These are phyloP conservation scores for Polyploca ridens DNA, from an alignment of 2,888 invertebrate species.

Conservation along the genomic window DNA sequence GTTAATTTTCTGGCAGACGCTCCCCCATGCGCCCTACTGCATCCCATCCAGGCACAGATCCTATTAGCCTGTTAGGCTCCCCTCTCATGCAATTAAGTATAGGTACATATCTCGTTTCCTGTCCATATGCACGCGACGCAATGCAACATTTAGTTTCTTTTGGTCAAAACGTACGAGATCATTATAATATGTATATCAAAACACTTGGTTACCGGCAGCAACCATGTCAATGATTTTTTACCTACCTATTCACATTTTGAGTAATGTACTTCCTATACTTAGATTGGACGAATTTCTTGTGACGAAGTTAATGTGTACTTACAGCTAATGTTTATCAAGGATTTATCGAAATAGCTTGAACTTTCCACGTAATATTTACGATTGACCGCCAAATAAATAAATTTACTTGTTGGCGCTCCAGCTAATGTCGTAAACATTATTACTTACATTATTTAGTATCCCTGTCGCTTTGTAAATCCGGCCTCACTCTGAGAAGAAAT, in stretches of 20 bases:
- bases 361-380: neutral
- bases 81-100: conserved; percentile 17
- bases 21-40: conserved; percentile 66
- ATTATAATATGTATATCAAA: neutral
- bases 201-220: too few relatives aligned
- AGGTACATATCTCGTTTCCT: neutral
- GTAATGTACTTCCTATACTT: too few relatives aligned
- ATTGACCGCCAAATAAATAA: neutral
- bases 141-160: neutral
- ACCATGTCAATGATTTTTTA: neutral
- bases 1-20: conserved; percentile 61
- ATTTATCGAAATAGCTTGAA: neutral
- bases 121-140: neutral
- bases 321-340: neutral
- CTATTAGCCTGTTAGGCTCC: conserved; percentile 18
- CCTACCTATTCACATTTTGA: too few relatives aligned
- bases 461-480: neutral
- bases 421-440: neutral
- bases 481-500: neutral
- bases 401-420: neutral
- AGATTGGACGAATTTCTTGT: too few relatives aligned
- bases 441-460: neutral
- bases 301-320: neutral
- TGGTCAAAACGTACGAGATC: neutral
- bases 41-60: conserved; percentile 42